Conservation (phyloP, 2,888 invertebrate species). For the Ichneumoninae sp. region DNA sequence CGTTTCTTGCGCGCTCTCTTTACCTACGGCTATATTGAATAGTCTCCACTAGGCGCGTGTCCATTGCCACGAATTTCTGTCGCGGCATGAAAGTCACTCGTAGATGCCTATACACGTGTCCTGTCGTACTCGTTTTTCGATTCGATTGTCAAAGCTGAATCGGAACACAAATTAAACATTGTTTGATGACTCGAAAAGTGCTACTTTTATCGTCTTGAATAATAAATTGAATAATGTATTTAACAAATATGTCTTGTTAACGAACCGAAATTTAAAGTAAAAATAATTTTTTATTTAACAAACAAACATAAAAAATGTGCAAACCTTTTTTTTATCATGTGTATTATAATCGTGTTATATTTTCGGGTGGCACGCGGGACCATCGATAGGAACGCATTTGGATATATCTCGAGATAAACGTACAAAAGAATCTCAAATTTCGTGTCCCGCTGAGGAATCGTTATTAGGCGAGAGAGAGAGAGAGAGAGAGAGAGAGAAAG, state of each 20-base stretch:
- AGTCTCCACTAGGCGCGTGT: background rate
- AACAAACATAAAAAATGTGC: background rate
- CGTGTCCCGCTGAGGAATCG: background rate
- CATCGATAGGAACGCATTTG: slow-evolving; percentile 15
- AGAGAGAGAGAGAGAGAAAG: background rate
- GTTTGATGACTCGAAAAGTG: background rate
- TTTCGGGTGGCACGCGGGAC: slow-evolving; percentile 1
- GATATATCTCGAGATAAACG: background rate
- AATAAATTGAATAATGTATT: background rate
- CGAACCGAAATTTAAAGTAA: too few species aligned
- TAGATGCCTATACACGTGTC: background rate
- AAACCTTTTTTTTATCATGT: background rate
- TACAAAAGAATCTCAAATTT: slow-evolving; percentile 49
- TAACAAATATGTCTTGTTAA: background rate
- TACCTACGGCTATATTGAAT: background rate
- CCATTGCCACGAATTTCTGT: background rate
- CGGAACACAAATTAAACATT: background rate
- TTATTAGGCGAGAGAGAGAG: slow-evolving; percentile 1
- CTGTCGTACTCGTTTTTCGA: background rate
- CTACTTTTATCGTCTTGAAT: background rate
- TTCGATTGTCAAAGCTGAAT: background rate
- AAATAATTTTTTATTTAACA: background rate
- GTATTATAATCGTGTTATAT: background rate
- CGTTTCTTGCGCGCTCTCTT: background rate
- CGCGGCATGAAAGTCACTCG: background rate